A percentile compares a stretch with the other conserved stretches of the same genome.
phyloP scores from a whole-genome alignment of 2,797 vertebrate species.

The Galago senegalensis region DNA sequence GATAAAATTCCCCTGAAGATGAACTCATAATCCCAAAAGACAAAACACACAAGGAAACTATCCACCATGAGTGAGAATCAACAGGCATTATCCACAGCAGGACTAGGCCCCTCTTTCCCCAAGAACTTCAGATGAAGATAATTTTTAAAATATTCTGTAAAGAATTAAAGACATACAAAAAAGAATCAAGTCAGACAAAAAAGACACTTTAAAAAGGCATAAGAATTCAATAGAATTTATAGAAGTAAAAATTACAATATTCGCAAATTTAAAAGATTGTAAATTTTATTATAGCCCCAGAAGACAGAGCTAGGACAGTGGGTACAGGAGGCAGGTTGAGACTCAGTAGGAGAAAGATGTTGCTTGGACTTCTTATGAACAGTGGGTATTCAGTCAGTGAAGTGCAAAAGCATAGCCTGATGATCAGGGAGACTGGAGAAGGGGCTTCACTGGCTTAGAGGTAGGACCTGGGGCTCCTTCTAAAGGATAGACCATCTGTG shows the following conservation, averaged over 20 bases:
- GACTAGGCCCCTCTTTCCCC: background rate
- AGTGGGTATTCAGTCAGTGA: background rate
- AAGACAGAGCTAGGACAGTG: background rate
- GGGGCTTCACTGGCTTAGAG: background rate
- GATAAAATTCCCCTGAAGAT: background rate
- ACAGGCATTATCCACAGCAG: background rate
- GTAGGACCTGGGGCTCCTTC: background rate
- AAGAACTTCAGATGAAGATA: background rate
- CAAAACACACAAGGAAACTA: background rate
- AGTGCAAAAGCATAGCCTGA: background rate
- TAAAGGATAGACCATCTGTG: background rate
- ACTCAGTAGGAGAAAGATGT: background rate
- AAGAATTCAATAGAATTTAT: constrained; percentile 11
- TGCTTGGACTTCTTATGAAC: background rate
- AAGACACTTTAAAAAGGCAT: background rate
- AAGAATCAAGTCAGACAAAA: background rate
- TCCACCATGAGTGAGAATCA: background rate
- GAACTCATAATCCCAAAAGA: background rate
- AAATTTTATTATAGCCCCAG: background rate
- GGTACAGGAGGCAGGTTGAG: background rate
- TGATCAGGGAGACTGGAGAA: background rate
- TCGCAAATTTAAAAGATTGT: background rate
- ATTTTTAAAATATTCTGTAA: background rate
- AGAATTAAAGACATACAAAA: background rate
- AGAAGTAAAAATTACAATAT: background rate